Conservation (phyloP, 2,797 vertebrate genomes). For the Tenualosa ilisha region DNA sequence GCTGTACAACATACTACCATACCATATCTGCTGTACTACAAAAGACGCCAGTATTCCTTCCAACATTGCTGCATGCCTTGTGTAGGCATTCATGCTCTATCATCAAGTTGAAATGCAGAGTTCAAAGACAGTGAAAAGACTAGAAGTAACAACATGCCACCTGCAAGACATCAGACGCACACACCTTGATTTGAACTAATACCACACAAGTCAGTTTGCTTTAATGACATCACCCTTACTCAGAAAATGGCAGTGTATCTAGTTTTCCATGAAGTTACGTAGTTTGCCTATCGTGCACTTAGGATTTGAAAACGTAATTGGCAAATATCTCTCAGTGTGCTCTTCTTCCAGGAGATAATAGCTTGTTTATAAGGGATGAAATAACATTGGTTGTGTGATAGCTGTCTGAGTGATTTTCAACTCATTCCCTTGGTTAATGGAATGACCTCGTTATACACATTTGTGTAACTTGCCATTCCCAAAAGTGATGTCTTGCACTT, state of each 20-base stretch:
- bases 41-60: no score
- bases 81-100: no score
- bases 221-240: background rate
- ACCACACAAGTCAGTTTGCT: background rate
- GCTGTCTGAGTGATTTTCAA: background rate
- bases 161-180: slow-evolving; percentile 3
- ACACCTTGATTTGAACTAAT: background rate
- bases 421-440: background rate
- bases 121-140: background rate
- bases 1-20: no score
- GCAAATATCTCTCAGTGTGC: background rate
- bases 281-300: background rate
- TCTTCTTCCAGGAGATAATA: background rate
- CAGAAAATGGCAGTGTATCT: background rate
- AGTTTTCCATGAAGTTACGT: background rate
- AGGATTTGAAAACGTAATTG: background rate
- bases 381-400: background rate
- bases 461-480: background rate
- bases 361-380: background rate
- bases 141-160: background rate
- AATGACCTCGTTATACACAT: background rate
- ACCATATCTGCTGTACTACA: background rate
- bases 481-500: background rate
- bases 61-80: no score
- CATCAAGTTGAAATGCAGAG: background rate